phyloP scores from a whole-genome alignment of 2,797 vertebrate genomes.

The Gymnodraco acuticeps region DNA sequence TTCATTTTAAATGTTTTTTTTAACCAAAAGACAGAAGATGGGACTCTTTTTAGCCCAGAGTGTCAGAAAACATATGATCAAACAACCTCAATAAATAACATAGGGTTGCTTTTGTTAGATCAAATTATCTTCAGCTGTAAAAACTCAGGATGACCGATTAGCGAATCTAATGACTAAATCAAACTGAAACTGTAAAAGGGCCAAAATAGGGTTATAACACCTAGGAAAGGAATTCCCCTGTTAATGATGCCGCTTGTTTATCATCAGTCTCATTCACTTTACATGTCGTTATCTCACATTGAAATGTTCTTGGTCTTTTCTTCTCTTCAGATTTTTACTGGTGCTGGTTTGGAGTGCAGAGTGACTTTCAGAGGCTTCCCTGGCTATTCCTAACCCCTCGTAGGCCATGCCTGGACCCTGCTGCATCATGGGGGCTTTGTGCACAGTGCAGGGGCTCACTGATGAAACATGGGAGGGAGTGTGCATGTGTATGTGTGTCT shows the following conservation, averaged over 20 bases:
- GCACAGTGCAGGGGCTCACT: constrained; percentile 63
- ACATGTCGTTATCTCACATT: not conserved
- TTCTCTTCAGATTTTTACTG: constrained; percentile 68
- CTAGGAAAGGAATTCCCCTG: too few relatives aligned
- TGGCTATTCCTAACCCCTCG: constrained; percentile 57
- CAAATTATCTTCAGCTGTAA: not conserved
- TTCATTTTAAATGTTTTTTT: not conserved
- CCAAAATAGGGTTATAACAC: not conserved
- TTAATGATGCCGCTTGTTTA: not conserved
- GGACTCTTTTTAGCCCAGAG: not conserved
- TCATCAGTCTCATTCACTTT: not conserved
- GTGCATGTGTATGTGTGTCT: constrained; percentile 49
- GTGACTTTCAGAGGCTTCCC: constrained; percentile 63
- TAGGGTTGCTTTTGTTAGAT: not conserved
- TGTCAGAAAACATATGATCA: not conserved
- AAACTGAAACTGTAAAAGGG: constrained; percentile 8
- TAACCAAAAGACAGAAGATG: too few relatives aligned
- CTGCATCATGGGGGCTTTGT: constrained; percentile 52
- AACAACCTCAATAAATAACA: constrained; percentile 4
- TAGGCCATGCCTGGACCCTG: constrained; percentile 45
- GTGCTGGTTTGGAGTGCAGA: constrained; percentile 70
- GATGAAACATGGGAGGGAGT: constrained; percentile 55
- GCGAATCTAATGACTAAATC: not conserved
- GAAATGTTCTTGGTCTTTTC: constrained; percentile 1
- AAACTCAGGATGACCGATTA: not conserved